Evolutionary conservation across 2,113 vertebrate species (phyloP).

Genomic region (Hippotragus niger): DNA sequence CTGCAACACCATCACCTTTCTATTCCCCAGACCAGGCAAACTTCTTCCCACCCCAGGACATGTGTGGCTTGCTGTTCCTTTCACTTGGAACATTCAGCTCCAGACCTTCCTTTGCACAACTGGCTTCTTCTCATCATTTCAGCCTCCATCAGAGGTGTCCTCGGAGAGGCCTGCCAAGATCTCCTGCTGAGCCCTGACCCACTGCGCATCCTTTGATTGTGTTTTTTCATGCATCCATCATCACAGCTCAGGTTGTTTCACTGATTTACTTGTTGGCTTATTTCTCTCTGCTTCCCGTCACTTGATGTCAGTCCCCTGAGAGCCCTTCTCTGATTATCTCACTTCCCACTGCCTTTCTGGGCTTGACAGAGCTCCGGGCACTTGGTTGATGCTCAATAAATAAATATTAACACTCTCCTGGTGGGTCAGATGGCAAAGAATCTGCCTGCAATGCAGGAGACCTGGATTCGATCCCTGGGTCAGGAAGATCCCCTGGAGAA

Average conservation of each 20-base stretch:
- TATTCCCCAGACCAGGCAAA: not conserved
- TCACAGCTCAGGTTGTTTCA: fast-evolving
- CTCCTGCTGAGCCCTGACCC: not conserved
- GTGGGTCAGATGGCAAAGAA: not conserved
- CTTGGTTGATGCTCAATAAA: not conserved
- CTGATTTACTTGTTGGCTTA: not conserved
- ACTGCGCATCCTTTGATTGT: fast-evolving
- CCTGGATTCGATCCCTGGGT: not conserved
- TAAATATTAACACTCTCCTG: not conserved
- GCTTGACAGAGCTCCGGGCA: not conserved
- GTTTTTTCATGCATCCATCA: fast-evolving
- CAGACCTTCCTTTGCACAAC: not conserved
- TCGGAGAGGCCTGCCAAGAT: not conserved
- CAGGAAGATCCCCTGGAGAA: not conserved
- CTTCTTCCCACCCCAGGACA: not conserved
- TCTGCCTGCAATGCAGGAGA: not conserved
- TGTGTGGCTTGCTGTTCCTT: not conserved
- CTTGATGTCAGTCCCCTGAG: not conserved
- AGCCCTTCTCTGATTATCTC: not conserved
- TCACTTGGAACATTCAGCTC: not conserved
- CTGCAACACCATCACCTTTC: not conserved
- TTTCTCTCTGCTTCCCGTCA: not conserved
- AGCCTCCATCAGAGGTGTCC: not conserved
- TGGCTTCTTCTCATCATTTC: not conserved
- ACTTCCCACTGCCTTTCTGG: not conserved